Percentiles rank a stretch among this genome's conserved stretches.
phyloP scores from a whole-genome alignment of 2,797 vertebrate genomes.

The Numenius phaeopus region DNA sequence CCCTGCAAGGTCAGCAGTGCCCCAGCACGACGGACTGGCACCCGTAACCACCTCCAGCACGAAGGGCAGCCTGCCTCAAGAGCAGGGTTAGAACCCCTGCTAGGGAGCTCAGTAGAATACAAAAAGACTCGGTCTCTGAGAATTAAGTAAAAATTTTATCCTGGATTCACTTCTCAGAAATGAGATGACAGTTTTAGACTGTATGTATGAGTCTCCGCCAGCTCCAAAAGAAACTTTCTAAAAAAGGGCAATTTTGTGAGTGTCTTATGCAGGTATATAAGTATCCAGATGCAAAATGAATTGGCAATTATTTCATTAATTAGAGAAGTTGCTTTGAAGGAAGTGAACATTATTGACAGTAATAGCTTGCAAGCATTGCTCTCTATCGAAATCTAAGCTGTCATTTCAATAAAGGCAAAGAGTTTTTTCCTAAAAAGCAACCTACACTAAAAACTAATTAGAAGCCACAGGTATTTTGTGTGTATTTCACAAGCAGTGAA shows the following conservation, averaged over 20 bases:
- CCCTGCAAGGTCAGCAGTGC: not conserved
- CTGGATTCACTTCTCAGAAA: not conserved
- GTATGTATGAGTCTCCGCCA: accelerated
- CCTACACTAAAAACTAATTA: not conserved
- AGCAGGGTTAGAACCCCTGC: not conserved
- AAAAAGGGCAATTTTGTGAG: not conserved
- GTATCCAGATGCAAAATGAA: not conserved
- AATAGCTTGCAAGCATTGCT: not conserved
- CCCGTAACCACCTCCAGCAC: not conserved
- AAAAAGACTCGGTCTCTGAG: accelerated
- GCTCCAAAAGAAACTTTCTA: not conserved
- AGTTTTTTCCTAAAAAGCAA: not conserved
- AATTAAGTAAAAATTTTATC: not conserved
- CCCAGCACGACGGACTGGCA: not conserved
- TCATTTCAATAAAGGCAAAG: not conserved
- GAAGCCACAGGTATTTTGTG: not conserved
- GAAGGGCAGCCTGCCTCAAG: accelerated
- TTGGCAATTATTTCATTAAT: not conserved
- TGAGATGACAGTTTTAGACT: not conserved
- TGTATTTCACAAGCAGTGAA: not conserved
- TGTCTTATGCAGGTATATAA: not conserved
- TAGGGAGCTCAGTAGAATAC: not conserved
- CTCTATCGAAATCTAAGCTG: not conserved
- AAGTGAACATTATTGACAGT: not conserved
- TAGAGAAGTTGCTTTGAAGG: conserved; percentile 5